A percentile compares a stretch with the other conserved stretches of the same genome.
phyloP scores from a whole-genome alignment of 2,888 invertebrate genomes.

The Eristalinus sepulchralis region DNA sequence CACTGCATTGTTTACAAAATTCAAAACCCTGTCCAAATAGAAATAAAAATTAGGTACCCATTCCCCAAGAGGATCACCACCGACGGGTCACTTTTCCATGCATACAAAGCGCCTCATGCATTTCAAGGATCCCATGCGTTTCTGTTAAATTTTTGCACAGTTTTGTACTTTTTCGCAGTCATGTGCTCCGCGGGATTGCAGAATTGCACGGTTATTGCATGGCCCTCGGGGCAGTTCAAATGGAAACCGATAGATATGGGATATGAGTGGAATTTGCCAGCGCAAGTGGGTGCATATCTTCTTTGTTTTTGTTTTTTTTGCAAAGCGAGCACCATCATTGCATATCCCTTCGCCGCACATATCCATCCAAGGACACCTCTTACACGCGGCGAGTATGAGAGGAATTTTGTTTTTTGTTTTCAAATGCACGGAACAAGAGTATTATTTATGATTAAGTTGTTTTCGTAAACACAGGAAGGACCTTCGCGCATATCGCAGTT shows the following conservation, averaged over 20 bases:
- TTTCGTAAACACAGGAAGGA: constrained; percentile 24
- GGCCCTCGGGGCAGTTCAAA: constrained; percentile 54
- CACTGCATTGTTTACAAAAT: constrained; percentile 60
- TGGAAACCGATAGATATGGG: constrained; percentile 54
- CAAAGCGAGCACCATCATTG: neutral
- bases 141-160: neutral
- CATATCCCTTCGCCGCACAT: neutral
- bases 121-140: constrained; percentile 48
- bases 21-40: constrained; percentile 23
- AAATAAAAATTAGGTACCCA: constrained; percentile 38
- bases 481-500: neutral
- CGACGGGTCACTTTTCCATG: constrained; percentile 28
- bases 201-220: constrained; percentile 27
- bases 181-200: neutral
- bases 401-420: constrained; percentile 10
- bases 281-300: constrained; percentile 11
- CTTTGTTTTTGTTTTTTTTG: too few species aligned
- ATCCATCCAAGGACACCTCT: neutral
- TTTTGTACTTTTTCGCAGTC: neutral
- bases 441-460: constrained; percentile 63
- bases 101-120: constrained; percentile 44
- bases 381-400: constrained; percentile 8
- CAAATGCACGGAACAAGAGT: constrained; percentile 34
- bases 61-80: constrained; percentile 20
- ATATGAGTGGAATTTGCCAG: constrained; percentile 43